Base-by-base conservation (phyloP, 2,797 vertebrate genomes). In the Alfaro cultratus region DNA sequence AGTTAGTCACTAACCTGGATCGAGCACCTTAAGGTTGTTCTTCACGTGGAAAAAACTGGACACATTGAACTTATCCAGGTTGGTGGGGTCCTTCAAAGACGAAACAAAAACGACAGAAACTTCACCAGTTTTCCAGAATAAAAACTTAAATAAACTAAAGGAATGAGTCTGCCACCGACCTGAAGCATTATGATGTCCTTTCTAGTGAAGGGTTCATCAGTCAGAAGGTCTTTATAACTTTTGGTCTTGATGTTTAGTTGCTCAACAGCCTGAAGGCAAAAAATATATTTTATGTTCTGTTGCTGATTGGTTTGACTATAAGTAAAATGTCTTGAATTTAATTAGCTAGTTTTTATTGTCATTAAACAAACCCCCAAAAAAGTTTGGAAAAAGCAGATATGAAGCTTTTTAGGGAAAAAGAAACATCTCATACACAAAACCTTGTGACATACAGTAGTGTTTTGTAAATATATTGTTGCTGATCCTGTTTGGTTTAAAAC, bases 61-160 rank as follows among this genome's bases (percentile, higher is more conserved):
- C 39, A 99, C 97, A 0, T 99, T 99, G 94, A 99, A 99, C 87
- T 99, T 99, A 91, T 99, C 98, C 96, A 99, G 85, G 91, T 98
- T 96, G 85, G 97, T 98, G 10, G 99, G 99, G 87, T 99, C 98
- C 98, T 99, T 76, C 0, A 26, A 71, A 78, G 10, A 64, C 4
- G 75, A 81, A 64, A 62, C 26, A 64, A 45, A 57, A 29, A 21
- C 21, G 7, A 13, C 4, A n/a, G 11, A 26, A 41, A n/a, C 18
- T 0, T 31, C 13, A 76, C 11, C 26, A 16, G 0, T 4, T 31
- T 39, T 12, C 13, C 1, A 18, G n/a, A 15, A 82, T 31, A 21
- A 41, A 60, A 60, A 31, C 11, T 29, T 29, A 15, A 57, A 57
- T 4, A 55, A 43, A 39, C 16, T 36, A 39, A 11, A 70, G 23